These are phyloP conservation scores for Thaumetopoea pityocampa DNA, from an alignment of 1,140 invertebrate species.

Conservation along the genomic window DNA sequence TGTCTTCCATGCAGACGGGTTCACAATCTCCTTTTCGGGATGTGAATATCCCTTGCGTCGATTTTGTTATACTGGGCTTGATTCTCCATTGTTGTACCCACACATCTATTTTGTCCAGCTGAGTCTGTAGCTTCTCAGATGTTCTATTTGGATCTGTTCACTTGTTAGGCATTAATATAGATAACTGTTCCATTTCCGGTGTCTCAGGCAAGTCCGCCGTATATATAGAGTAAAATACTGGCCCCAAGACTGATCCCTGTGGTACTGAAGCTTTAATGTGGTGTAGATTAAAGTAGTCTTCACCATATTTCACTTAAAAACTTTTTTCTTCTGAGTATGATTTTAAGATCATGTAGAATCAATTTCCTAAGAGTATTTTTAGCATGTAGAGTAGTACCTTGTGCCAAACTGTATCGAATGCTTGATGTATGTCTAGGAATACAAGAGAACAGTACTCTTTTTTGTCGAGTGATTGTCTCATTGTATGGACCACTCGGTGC, in stretches of 20 bases:
- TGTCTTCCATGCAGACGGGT: not conserved
- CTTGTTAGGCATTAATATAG: conserved; percentile 14
- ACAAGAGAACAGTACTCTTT: conserved; percentile 7
- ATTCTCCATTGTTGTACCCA: conserved; percentile 21
- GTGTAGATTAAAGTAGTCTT: not conserved
- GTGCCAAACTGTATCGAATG: too few relatives aligned
- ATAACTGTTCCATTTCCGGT: conserved; percentile 12
- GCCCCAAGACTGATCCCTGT: conserved; percentile 10
- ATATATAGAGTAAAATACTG: conserved; percentile 6
- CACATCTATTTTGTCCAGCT: conserved; percentile 1
- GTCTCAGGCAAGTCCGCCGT: conserved; percentile 7
- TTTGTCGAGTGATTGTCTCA: not conserved
- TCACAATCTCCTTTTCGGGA: conserved; percentile 10
- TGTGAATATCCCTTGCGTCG: conserved; percentile 14
- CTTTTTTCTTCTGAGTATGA: not conserved
- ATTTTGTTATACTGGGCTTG: conserved; percentile 8
- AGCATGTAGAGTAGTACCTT: not conserved
- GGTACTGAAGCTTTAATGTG: conserved; percentile 4
- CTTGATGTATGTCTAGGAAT: conserved; percentile 6
- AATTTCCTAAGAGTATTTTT: not conserved
- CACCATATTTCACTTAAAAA: conserved; percentile 2
- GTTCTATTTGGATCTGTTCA: conserved; percentile 3
- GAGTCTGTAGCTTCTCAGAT: conserved; percentile 4
- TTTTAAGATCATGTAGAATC: not conserved
- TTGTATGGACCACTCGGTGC: not conserved